These are phyloP conservation scores for Vireo altiloquus DNA, from an alignment of 2,113 vertebrate genomes.

Conservation along the genomic window DNA sequence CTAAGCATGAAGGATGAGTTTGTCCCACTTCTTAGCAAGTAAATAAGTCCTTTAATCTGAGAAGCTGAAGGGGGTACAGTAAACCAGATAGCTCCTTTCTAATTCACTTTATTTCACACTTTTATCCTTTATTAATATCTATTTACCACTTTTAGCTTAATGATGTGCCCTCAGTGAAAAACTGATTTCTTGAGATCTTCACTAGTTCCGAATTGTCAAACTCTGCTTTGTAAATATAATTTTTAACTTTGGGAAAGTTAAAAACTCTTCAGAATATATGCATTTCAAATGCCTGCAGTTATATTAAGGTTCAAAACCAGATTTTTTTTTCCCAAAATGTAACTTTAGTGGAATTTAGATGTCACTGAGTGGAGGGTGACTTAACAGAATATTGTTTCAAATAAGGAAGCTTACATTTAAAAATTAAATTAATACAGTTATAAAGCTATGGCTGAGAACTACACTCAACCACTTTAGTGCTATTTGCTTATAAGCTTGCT, in stretches of 20 bases:
- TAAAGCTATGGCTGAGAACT: not conserved
- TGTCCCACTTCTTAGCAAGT: not conserved
- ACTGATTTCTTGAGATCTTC: not conserved
- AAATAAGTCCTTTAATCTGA: not conserved
- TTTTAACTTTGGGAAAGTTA: not conserved
- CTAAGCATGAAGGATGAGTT: not conserved
- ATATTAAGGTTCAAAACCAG: not conserved
- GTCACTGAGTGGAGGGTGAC: not conserved
- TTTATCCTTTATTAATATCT: not conserved
- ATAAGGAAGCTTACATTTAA: not conserved
- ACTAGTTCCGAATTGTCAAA: not conserved
- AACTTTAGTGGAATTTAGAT: not conserved
- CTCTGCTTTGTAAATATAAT: not conserved
- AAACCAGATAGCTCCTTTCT: not conserved
- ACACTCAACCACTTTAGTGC: not conserved
- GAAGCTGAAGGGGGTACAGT: not conserved
- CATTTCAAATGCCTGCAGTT: not conserved
- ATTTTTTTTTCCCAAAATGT: not conserved
- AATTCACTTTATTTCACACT: not conserved
- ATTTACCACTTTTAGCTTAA: not conserved
- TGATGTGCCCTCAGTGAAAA: not conserved
- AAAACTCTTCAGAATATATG: not conserved
- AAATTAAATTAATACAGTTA: not conserved
- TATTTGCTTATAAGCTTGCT: not conserved
- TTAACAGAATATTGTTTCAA: not conserved